Evolutionary conservation across 1,140 invertebrate genomes (phyloP).

Genomic region (Monomorium pharaonis): DNA sequence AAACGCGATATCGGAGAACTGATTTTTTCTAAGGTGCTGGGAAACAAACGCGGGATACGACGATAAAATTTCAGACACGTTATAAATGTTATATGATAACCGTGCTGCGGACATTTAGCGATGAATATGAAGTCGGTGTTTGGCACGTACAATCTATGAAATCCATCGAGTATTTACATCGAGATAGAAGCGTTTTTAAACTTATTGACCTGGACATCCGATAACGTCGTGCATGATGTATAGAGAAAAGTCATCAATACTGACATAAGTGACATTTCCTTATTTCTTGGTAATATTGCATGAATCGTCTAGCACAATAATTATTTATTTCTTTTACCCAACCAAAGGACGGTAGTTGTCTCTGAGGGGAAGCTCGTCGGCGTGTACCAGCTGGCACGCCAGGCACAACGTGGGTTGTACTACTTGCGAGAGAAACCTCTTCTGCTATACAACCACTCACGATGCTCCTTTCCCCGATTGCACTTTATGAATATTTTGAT

Average conservation of each 20-base stretch:
- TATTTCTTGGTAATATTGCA: too few relatives aligned
- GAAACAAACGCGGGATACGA: not conserved
- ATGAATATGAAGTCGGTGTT: not conserved
- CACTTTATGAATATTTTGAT: too few relatives aligned
- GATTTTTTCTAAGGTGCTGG: not conserved
- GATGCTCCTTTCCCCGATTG: not conserved
- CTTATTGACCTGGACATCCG: not conserved
- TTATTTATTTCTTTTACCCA: slow-evolving; percentile 18
- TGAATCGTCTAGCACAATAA: not conserved
- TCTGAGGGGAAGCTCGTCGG: slow-evolving; percentile 46
- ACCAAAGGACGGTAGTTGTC: not conserved
- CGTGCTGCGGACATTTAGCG: not conserved
- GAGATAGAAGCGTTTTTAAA: not conserved
- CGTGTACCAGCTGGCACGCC: slow-evolving; percentile 76
- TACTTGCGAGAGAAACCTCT: slow-evolving; percentile 66
- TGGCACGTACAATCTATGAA: not conserved
- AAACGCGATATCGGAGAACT: not conserved
- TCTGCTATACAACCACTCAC: not conserved
- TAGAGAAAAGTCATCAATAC: too few relatives aligned
- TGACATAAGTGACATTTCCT: too few relatives aligned
- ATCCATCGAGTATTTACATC: not conserved
- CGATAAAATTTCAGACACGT: not conserved
- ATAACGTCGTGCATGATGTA: not conserved
- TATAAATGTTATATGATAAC: not conserved
- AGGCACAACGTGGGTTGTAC: slow-evolving; percentile 75